A percentile compares a stretch with the other conserved stretches of the same genome.
These are phyloP conservation scores for Drosophila arawakana DNA, from an alignment of 1,140 invertebrate species.

Conservation along the genomic window DNA sequence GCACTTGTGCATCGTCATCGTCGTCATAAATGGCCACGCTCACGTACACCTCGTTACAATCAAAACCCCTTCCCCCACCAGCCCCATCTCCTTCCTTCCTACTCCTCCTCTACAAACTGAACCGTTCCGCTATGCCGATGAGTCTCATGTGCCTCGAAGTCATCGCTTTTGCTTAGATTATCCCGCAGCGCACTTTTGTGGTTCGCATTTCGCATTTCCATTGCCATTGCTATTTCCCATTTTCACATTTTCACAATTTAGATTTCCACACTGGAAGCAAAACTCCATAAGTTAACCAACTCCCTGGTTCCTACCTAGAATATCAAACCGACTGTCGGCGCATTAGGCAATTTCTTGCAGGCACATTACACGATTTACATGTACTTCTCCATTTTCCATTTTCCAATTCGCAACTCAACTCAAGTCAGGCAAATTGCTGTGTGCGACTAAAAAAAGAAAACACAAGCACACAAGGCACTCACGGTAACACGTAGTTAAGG, in stretches of 20 bases:
- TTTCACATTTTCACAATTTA: constrained; percentile 2
- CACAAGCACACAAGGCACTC: neutral
- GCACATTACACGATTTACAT: constrained; percentile 78
- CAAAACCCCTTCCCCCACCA: neutral
- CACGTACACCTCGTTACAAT: constrained; percentile 71
- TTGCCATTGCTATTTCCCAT: constrained; percentile 30
- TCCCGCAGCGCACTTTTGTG: constrained; percentile 71
- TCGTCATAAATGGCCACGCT: constrained; percentile 72
- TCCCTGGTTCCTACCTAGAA: constrained; percentile 3
- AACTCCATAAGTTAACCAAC: constrained; percentile 11
- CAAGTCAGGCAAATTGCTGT: constrained; percentile 76
- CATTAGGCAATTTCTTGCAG: constrained; percentile 81
- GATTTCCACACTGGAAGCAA: constrained; percentile 7
- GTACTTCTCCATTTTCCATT: constrained; percentile 72
- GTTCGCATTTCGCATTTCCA: constrained; percentile 44
- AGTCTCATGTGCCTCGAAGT: constrained; percentile 69
- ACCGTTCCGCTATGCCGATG: constrained; percentile 2
- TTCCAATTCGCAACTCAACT: constrained; percentile 70
- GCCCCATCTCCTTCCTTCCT: constrained; percentile 1
- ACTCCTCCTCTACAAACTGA: constrained; percentile 4
- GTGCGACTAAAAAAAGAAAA: constrained; percentile 40
- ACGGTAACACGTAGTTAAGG: constrained; percentile 24
- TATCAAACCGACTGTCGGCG: constrained; percentile 33
- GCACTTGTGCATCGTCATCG: constrained; percentile 49
- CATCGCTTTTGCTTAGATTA: constrained; percentile 77